These are phyloP conservation scores for Metopia argyrocephala DNA, from an alignment of 2,888 invertebrate genomes.

Conservation along the genomic window DNA sequence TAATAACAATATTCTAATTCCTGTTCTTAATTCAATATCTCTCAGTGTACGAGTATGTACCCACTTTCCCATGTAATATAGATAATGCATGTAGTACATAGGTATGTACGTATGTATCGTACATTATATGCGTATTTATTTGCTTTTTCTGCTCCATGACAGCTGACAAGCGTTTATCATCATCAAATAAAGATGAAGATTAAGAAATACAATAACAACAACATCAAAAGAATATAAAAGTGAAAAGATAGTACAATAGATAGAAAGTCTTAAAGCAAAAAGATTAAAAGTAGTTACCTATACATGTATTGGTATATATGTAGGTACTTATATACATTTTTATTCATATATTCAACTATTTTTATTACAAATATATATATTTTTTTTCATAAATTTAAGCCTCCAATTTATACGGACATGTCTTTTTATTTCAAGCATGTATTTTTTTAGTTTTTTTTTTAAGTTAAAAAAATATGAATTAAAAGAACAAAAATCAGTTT, in stretches of 20 bases:
- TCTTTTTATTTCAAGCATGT: too few species aligned
- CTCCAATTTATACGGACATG: too few species aligned
- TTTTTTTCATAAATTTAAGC: background rate
- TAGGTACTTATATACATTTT: background rate
- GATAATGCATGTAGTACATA: background rate
- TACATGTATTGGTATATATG: too few species aligned
- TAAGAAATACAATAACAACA: conserved; percentile 46
- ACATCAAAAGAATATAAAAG: background rate
- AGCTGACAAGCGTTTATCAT: conserved; percentile 76
- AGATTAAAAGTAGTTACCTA: too few species aligned
- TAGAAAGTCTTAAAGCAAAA: too few species aligned
- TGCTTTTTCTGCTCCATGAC: conserved; percentile 69
- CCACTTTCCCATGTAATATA: background rate
- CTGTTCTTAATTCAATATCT: background rate
- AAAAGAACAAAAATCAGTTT: too few species aligned
- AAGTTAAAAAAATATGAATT: too few species aligned
- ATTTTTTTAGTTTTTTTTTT: too few species aligned
- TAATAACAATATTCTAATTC: too few species aligned
- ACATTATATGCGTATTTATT: conserved; percentile 35
- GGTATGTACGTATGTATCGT: background rate
- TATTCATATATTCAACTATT: background rate
- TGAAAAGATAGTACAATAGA: background rate
- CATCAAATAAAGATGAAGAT: conserved; percentile 69
- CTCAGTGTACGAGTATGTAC: too few species aligned
- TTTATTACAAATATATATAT: conserved; percentile 11